Conservation (phyloP, 2,113 vertebrate genomes). For the Saimiri boliviensis region DNA sequence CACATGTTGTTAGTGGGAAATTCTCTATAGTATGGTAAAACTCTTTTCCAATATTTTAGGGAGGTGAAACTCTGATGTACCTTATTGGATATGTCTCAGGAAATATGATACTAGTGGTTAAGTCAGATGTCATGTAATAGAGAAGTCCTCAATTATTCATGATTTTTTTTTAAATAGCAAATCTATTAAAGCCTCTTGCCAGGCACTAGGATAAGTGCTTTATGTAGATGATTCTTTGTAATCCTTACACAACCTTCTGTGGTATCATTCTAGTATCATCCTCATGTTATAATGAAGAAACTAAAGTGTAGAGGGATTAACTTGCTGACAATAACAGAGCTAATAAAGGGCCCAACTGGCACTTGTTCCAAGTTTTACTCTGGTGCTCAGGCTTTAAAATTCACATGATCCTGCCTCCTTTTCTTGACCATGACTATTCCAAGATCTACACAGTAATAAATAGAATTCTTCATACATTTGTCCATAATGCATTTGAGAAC, state of each 20-base stretch:
- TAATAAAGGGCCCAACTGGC: background rate
- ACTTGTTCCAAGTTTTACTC: background rate
- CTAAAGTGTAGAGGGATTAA: background rate
- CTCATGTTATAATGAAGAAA: background rate
- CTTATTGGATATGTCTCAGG: background rate
- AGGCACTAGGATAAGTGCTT: background rate
- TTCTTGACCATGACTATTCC: background rate
- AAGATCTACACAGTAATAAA: background rate
- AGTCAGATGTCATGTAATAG: background rate
- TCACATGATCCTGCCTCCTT: background rate
- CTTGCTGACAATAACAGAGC: background rate
- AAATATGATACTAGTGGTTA: background rate
- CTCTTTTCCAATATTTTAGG: background rate
- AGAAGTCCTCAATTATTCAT: background rate
- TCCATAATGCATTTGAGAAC: background rate
- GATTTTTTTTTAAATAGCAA: background rate
- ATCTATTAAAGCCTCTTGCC: background rate
- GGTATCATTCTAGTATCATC: background rate
- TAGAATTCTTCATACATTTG: background rate
- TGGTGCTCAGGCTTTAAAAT: background rate
- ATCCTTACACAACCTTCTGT: background rate
- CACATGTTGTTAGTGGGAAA: background rate
- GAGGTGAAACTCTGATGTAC: background rate
- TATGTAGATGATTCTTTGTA: background rate
- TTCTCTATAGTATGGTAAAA: background rate